A percentile compares a stretch with the other conserved stretches of the same genome.
phyloP scores from a whole-genome alignment of 2,888 invertebrate genomes.

The Lasioglossum malachurum region DNA sequence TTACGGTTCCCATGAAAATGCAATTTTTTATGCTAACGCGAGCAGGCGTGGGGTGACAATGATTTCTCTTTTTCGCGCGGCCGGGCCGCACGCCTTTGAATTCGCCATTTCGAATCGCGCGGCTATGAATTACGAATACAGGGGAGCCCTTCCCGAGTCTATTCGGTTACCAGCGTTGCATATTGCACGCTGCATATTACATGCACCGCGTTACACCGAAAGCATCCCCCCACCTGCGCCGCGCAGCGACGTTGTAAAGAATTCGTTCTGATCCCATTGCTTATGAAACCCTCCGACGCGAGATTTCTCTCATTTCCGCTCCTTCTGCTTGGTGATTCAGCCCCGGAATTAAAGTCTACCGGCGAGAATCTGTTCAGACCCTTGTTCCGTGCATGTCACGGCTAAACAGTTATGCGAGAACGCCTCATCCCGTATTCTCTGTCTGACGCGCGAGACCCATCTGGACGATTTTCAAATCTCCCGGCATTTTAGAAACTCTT shows the following conservation, averaged over 20 bases:
- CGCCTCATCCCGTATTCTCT: background rate
- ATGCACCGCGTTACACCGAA: constrained; percentile 44
- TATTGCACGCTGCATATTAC: constrained; percentile 56
- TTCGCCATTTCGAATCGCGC: constrained; percentile 45
- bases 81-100: constrained; percentile 14
- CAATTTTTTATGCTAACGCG: constrained; percentile 38
- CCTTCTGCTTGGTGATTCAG: constrained; percentile 39
- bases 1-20: background rate
- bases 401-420: background rate
- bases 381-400: constrained; percentile 14
- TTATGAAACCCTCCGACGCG: constrained; percentile 45
- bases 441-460: background rate
- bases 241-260: constrained; percentile 35
- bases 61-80: constrained; percentile 10
- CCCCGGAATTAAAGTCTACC: constrained; percentile 44
- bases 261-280: constrained; percentile 52
- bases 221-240: constrained; percentile 8
- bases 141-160: constrained; percentile 33
- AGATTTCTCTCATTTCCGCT: constrained; percentile 47
- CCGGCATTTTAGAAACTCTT: background rate
- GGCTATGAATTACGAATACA: constrained; percentile 49
- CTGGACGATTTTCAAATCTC: background rate
- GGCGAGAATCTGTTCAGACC: background rate
- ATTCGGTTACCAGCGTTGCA: constrained; percentile 47
- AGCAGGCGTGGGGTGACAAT: constrained; percentile 4